Evolutionary conservation across 2,888 invertebrate species (phyloP).

Genomic region (Andrena camellia): DNA sequence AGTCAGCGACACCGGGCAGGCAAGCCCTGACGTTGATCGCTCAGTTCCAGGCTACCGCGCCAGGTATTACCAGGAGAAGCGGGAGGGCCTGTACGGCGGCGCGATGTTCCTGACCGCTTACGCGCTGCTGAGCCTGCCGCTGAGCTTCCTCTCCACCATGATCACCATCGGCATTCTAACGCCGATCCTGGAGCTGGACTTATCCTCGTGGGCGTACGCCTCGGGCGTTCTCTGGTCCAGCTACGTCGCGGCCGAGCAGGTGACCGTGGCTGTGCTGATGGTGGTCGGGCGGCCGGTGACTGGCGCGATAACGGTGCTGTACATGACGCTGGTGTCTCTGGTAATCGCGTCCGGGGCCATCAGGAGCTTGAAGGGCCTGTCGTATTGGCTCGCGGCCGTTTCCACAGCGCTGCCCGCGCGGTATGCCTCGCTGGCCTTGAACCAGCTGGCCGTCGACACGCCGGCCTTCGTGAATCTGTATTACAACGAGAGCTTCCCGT

Average conservation of each 20-base stretch:
- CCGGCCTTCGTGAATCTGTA: slow-evolving; percentile 79
- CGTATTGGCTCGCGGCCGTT: slow-evolving; percentile 80
- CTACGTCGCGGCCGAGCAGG: slow-evolving; percentile 94
- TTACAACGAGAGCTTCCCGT: slow-evolving; percentile 86
- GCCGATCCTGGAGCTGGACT: slow-evolving; percentile 85
- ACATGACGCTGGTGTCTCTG: slow-evolving; percentile 89
- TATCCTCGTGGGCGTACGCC: slow-evolving; percentile 79
- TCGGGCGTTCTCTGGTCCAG: slow-evolving; percentile 91
- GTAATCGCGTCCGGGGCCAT: slow-evolving; percentile 81
- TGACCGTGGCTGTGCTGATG: slow-evolving; percentile 93
- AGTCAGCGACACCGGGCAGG: neutral
- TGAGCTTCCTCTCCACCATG: slow-evolving; percentile 91
- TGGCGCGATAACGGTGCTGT: slow-evolving; percentile 92
- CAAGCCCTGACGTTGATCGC: slow-evolving; percentile 34
- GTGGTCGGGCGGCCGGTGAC: slow-evolving; percentile 92
- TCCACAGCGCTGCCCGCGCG: slow-evolving; percentile 81
- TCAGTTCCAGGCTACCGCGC: slow-evolving; percentile 93
- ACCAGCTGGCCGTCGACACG: slow-evolving; percentile 81
- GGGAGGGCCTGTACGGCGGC: slow-evolving; percentile 95
- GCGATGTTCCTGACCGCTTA: slow-evolving; percentile 93
- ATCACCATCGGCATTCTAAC: slow-evolving; percentile 91
- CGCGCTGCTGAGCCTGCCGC: slow-evolving; percentile 92
- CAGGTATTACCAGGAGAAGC: slow-evolving; percentile 96
- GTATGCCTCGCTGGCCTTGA: slow-evolving; percentile 82
- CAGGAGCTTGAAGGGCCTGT: slow-evolving; percentile 80